Evolutionary conservation across 23 tunicate genomes (phyloP).

Genomic region (Styela clava): DNA sequence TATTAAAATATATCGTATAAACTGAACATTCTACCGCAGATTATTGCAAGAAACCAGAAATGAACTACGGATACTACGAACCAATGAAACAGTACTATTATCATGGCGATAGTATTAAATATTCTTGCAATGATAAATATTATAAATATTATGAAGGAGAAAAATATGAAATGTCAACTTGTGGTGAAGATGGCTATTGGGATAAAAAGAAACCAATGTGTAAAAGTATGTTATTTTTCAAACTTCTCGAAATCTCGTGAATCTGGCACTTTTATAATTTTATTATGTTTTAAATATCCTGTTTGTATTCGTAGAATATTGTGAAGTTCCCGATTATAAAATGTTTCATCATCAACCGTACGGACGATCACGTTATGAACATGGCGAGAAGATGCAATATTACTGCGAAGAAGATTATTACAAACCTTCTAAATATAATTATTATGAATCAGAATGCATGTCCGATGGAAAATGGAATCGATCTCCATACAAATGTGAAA

Average conservation of each 20-base stretch:
- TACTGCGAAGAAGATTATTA: conserved; percentile 9
- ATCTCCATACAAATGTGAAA: conserved; percentile 14
- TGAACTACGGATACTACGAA: not conserved
- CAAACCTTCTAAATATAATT: conserved; percentile 2
- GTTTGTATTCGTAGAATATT: conserved; percentile 9
- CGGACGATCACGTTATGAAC: not conserved
- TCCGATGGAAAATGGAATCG: conserved; percentile 14
- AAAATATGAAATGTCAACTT: conserved; percentile 13
- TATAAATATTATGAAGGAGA: conserved; percentile 9
- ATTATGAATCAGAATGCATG: conserved; percentile 4
- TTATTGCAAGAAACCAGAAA: conserved; percentile 9
- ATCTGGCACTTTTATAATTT: too few species aligned
- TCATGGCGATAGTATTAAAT: conserved; percentile 4
- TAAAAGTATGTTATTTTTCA: conserved; percentile 9
- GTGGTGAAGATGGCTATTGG: conserved; percentile 12
- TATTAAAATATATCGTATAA: too few species aligned
- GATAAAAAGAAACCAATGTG: conserved; percentile 9
- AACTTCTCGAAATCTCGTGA: too few species aligned
- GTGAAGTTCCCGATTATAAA: not conserved
- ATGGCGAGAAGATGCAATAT: conserved; percentile 19
- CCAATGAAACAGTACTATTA: not conserved
- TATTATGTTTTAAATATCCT: too few species aligned
- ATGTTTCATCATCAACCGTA: conserved; percentile 14
- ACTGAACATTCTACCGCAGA: too few species aligned
- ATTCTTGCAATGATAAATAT: conserved; percentile 8